Percentiles rank a stretch among this genome's conserved stretches.
These are phyloP conservation scores for Loris lydekkerianus DNA, from an alignment of 2,797 vertebrate genomes.

Conservation along the genomic window DNA sequence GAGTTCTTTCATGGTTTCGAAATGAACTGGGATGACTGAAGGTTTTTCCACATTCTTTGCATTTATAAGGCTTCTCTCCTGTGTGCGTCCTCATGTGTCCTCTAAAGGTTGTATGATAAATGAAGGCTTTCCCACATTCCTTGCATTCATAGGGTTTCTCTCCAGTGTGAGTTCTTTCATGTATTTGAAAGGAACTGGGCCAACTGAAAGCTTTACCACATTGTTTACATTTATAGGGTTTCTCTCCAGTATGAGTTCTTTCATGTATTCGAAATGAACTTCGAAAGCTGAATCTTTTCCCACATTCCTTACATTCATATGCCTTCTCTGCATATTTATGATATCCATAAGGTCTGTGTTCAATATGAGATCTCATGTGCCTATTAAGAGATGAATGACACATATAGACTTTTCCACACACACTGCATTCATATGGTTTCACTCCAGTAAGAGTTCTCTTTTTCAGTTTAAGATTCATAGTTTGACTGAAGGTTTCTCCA, in stretches of 20 bases:
- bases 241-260: slow-evolving; percentile 73
- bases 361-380: slow-evolving; percentile 69
- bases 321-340: slow-evolving; percentile 57
- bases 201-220: slow-evolving; percentile 76
- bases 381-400: slow-evolving; percentile 73
- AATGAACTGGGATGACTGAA: slow-evolving; percentile 75
- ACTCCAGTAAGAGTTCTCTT: slow-evolving; percentile 46
- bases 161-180: slow-evolving; percentile 71
- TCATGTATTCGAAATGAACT: slow-evolving; percentile 73
- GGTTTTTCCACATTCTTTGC: slow-evolving; percentile 75
- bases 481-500: not conserved
- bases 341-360: not conserved
- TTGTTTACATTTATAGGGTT: slow-evolving; percentile 73
- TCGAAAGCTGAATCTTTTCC: slow-evolving; percentile 74
- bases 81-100: slow-evolving; percentile 59
- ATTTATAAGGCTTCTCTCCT: slow-evolving; percentile 39
- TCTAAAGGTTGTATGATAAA: slow-evolving; percentile 42
- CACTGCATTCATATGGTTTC: slow-evolving; percentile 60
- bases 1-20: slow-evolving; percentile 77
- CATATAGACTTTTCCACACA: slow-evolving; percentile 65
- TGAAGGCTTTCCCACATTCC: slow-evolving; percentile 59
- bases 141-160: slow-evolving; percentile 73
- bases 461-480: slow-evolving; percentile 37
- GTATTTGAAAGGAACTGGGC: slow-evolving; percentile 72
- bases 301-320: slow-evolving; percentile 73